Evolutionary conservation across 2,113 vertebrate species (phyloP), one percentile per base, ranked within the genome.

Genomic region (Gulo gulo): DNA sequence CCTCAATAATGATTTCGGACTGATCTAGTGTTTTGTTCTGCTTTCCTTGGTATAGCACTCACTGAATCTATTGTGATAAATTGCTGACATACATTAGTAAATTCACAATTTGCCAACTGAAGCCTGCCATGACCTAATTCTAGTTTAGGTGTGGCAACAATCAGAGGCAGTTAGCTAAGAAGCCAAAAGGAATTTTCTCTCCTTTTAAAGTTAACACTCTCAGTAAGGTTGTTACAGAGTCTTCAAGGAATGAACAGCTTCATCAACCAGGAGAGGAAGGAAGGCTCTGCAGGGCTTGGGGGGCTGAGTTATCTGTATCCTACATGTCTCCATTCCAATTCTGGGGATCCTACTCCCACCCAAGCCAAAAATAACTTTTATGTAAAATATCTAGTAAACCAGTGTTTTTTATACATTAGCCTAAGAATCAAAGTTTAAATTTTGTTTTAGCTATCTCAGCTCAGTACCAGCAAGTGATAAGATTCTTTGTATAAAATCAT

Each of bases 351-450:
- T 5, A 45, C 31, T 89, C 11, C 85, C 14, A 82, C 20, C 9
- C n/a, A 95, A 89, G 59, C 18, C 73, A 96, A 94, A 82, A 85
- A 80, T 67, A 94, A 80, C 10, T 91, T 88, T 88, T 84, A 50
- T 85, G 63, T 85, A 67, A 57, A 92, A 50, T 85, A 85, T 80
- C 21, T 89, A 42, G n/a, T 89, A 74, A 92, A 50, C 39, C 24
- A 88, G 23, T 83, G 34, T 59, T 91, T 78, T 47, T 95, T 69
- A 80, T 85, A 63, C 18, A 88, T 42, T 7, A 87, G 21, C 2
- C 39, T 95, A 52, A 97, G 63, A 91, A 61, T 47, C 29, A 95
- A 88, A 88, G 67, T 84, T 74, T 84, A 69, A 92, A 10, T 84
- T 93, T 84, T 96, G 52, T 82, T 95, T 91, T 74, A 79, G 13